Conservation (phyloP, 2,113 vertebrate genomes). For the Spilogale gracilis region DNA sequence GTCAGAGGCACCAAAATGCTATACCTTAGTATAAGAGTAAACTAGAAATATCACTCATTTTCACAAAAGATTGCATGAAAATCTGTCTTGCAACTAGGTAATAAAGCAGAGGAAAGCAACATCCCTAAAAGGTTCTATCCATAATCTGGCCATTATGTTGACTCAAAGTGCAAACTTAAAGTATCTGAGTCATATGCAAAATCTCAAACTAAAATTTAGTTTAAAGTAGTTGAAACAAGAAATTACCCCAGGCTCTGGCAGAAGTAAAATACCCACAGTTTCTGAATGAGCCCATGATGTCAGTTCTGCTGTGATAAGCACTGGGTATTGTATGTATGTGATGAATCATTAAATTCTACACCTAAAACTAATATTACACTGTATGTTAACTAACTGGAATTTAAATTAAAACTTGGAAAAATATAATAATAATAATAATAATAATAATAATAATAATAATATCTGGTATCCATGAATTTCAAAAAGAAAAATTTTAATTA, state of each 20-base stretch:
- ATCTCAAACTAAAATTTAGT: constrained; percentile 6
- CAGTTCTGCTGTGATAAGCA: neutral
- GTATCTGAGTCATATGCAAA: neutral
- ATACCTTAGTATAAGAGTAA: neutral
- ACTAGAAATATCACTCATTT: neutral
- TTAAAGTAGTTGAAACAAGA: neutral
- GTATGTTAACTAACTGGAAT: too few species aligned
- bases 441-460: neutral
- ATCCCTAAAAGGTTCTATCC: neutral
- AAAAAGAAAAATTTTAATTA: neutral
- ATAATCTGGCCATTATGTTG: neutral
- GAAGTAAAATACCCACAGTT: neutral
- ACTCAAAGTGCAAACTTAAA: neutral
- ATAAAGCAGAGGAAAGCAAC: neutral
- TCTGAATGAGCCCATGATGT: neutral
- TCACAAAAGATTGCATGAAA: neutral
- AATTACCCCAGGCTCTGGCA: neutral
- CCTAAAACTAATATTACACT: too few species aligned
- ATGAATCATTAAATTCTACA: too few species aligned
- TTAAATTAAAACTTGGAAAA: too few species aligned
- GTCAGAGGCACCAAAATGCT: neutral
- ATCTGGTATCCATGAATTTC: neutral
- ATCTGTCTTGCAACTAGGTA: neutral
- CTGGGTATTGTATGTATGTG: neutral
- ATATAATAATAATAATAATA: neutral